phyloP scores from a whole-genome alignment of 2,888 invertebrate species.

The Campopleginae sp. region DNA sequence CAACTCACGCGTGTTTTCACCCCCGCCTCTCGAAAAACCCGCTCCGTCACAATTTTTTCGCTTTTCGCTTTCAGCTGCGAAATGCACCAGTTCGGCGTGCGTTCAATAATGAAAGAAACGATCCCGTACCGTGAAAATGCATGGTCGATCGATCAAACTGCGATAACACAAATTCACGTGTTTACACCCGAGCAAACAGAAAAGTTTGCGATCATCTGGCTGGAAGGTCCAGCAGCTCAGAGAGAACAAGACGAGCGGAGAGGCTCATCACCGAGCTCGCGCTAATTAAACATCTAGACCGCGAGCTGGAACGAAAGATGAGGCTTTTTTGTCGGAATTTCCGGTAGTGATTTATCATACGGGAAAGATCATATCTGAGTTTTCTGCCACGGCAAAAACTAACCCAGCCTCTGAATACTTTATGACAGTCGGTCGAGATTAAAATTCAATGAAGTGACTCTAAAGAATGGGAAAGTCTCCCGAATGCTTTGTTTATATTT shows the following conservation, averaged over 20 bases:
- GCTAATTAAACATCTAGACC: constrained; percentile 82
- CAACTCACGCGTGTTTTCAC: constrained; percentile 66
- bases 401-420: constrained; percentile 61
- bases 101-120: constrained; percentile 15
- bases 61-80: background rate
- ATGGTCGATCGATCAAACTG: constrained; percentile 7
- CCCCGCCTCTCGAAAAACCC: constrained; percentile 28
- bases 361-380: constrained; percentile 81
- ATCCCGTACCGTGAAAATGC: background rate
- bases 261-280: constrained; percentile 66
- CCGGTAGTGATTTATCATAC: constrained; percentile 83
- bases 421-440: constrained; percentile 52
- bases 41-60: constrained; percentile 27
- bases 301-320: constrained; percentile 70
- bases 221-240: constrained; percentile 9
- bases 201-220: constrained; percentile 7
- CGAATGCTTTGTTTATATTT: background rate
- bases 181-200: constrained; percentile 23
- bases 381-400: constrained; percentile 76
- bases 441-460: constrained; percentile 44
- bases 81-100: background rate
- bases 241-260: constrained; percentile 6
- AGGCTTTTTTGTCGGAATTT: constrained; percentile 81
- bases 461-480: background rate
- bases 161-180: background rate